Percentiles rank a stretch among this genome's conserved stretches.
These are phyloP conservation scores for Carduelis carduelis DNA, from an alignment of 2,797 vertebrate species.

Conservation along the genomic window DNA sequence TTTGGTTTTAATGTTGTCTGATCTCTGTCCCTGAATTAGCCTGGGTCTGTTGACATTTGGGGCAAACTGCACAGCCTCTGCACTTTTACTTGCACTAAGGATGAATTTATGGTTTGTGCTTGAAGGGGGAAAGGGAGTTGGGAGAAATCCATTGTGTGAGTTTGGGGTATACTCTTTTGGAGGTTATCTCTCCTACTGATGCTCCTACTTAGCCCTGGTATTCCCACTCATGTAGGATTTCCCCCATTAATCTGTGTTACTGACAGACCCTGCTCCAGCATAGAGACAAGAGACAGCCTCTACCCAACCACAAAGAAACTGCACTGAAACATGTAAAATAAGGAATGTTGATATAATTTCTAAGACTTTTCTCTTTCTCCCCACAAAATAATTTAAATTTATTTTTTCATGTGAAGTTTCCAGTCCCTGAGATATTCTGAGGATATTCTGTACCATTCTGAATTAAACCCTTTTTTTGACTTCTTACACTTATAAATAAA, in stretches of 20 bases:
- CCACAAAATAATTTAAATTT: not conserved
- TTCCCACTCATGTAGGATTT: accelerated
- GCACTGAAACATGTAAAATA: not conserved
- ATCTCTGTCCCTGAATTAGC: not conserved
- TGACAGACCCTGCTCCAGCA: not conserved
- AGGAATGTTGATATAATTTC: not conserved
- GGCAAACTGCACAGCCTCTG: not conserved
- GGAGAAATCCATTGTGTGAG: not conserved
- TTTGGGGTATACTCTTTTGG: not conserved
- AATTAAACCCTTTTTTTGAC: not conserved
- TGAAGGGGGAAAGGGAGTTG: not conserved
- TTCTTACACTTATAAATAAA: not conserved
- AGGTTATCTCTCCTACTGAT: not conserved
- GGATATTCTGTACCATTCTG: not conserved
- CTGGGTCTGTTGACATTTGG: not conserved
- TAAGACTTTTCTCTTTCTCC: accelerated
- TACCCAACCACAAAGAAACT: not conserved
- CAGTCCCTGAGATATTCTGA: not conserved
- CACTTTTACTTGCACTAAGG: not conserved
- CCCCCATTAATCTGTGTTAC: not conserved
- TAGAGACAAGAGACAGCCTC: not conserved
- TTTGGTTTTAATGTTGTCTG: constrained; percentile 11
- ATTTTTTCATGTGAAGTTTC: not conserved
- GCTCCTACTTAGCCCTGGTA: not conserved
- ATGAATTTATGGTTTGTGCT: not conserved